Percentiles rank a stretch among this genome's conserved stretches.
phyloP scores from a whole-genome alignment of 2,797 vertebrate species.

The Lepus townsendii region DNA sequence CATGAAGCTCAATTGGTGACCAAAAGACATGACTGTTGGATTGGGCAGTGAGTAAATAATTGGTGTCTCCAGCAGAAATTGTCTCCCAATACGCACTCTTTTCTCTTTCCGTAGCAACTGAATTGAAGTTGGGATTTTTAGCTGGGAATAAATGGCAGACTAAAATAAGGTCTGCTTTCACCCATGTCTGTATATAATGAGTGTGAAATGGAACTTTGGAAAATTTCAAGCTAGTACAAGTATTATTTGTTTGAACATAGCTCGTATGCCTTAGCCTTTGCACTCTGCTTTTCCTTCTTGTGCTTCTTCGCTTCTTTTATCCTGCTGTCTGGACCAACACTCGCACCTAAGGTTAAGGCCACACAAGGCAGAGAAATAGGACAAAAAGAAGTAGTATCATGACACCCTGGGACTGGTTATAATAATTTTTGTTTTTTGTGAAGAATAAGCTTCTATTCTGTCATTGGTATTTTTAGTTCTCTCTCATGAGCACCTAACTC shows the following conservation, averaged over 20 bases:
- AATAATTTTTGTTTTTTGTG: neutral
- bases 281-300: neutral
- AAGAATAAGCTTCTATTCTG: neutral
- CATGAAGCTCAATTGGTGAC: neutral
- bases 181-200: neutral
- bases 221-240: neutral
- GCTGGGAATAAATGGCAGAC: neutral
- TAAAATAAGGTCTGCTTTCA: constrained; percentile 31
- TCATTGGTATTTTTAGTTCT: neutral
- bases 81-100: neutral
- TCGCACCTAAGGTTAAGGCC: neutral
- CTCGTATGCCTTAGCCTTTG: neutral
- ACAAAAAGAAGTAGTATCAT: neutral
- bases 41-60: neutral
- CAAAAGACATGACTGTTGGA: neutral
- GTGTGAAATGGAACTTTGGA: neutral
- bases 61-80: neutral
- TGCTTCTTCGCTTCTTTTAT: neutral
- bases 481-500: neutral
- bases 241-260: neutral
- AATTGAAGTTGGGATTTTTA: neutral
- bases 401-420: neutral
- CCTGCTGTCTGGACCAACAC: neutral
- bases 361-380: neutral
- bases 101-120: neutral